phyloP scores from a whole-genome alignment of 2,113 vertebrate species.

The Lutjanus erythropterus region DNA sequence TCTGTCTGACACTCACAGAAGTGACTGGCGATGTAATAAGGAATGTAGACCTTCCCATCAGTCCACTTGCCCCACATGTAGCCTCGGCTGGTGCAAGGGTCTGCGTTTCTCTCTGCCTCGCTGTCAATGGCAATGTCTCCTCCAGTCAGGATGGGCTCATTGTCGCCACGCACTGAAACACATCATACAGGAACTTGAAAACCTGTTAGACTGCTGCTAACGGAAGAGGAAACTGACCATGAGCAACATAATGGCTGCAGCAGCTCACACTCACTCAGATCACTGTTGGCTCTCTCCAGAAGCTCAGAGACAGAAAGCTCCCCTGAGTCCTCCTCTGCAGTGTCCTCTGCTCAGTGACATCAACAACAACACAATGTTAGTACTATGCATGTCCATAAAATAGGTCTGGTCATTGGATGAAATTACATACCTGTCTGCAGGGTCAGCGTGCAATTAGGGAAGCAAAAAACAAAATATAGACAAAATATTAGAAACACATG shows the following conservation, averaged over 20 bases:
- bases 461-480: not conserved
- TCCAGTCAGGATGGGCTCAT: conserved; percentile 40
- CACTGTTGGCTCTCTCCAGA: conserved; percentile 66
- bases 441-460: not conserved
- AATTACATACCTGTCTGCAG: conserved; percentile 43
- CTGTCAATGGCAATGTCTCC: conserved; percentile 66
- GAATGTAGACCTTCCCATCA: conserved; percentile 75
- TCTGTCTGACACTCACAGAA: conserved; percentile 66
- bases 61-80: conserved; percentile 67
- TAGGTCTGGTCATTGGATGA: not conserved
- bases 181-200: not conserved
- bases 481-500: conserved; percentile 2
- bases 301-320: conserved; percentile 62
- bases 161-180: conserved; percentile 34
- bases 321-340: conserved; percentile 23
- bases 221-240: not conserved
- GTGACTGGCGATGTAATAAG: conserved; percentile 72
- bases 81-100: conserved; percentile 69
- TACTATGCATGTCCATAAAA: not conserved
- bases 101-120: conserved; percentile 67
- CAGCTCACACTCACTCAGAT: conserved; percentile 54
- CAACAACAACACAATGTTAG: conserved; percentile 20
- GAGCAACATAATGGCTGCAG: not conserved
- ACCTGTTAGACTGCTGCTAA: not conserved
- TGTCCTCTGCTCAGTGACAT: conserved; percentile 15